Evolutionary conservation across 2,888 invertebrate genomes (phyloP).

Genomic region (Tachina fera): DNA sequence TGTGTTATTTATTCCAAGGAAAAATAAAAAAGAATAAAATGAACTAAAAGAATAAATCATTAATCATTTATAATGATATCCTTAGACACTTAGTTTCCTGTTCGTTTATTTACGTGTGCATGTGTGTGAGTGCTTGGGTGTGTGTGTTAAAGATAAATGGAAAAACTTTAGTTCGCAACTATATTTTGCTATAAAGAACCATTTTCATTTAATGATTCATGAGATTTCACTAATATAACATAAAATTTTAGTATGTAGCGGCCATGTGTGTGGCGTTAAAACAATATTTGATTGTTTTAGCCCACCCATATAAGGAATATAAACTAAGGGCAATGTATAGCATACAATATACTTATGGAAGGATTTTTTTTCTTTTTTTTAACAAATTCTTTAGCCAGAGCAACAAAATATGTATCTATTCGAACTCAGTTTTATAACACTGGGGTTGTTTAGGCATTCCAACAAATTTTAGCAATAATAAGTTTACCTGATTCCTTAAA

Average conservation of each 20-base stretch:
- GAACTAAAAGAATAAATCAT: slow-evolving; percentile 36
- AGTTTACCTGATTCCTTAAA: slow-evolving; percentile 56
- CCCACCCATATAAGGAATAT: slow-evolving; percentile 38
- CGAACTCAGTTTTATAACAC: neutral
- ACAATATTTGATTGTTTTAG: slow-evolving; percentile 57
- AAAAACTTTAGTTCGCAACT: slow-evolving; percentile 51
- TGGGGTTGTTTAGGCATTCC: slow-evolving; percentile 33
- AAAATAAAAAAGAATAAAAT: neutral
- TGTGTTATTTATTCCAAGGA: slow-evolving; percentile 21
- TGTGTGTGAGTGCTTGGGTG: too few relatives aligned
- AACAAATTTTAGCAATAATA: slow-evolving; percentile 28
- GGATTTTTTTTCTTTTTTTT: slow-evolving; percentile 18
- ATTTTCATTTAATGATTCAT: slow-evolving; percentile 66
- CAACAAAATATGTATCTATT: neutral
- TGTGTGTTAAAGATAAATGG: slow-evolving; percentile 25
- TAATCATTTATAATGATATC: slow-evolving; percentile 69
- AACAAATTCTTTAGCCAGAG: neutral
- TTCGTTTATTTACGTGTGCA: neutral
- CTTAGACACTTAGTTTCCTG: neutral
- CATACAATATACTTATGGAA: slow-evolving; percentile 2
- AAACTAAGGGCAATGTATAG: slow-evolving; percentile 19
- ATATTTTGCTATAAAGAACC: slow-evolving; percentile 12
- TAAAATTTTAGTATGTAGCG: slow-evolving; percentile 17
- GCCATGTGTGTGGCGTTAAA: slow-evolving; percentile 1
- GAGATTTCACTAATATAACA: slow-evolving; percentile 58